Conservation (phyloP, 2,888 invertebrate species). For the Sminthurinus aureus region DNA sequence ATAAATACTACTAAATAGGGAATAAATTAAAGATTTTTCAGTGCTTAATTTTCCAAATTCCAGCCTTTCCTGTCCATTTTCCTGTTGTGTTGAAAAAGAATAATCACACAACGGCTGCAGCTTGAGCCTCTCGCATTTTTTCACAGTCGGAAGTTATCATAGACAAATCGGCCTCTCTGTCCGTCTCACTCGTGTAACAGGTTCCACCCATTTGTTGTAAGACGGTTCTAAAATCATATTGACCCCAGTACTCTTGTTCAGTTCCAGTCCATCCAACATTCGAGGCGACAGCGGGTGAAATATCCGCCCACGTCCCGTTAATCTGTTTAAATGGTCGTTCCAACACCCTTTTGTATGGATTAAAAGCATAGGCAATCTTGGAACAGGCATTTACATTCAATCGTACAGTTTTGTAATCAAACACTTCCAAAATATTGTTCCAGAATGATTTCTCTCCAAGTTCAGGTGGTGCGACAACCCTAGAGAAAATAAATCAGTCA, state of each 20-base stretch:
- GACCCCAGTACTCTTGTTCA: slow-evolving; percentile 14
- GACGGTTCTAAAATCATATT: slow-evolving; percentile 1
- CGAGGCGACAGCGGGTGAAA: background rate
- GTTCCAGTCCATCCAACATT: background rate
- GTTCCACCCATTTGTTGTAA: slow-evolving; percentile 3
- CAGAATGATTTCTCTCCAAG: background rate
- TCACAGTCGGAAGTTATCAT: no score
- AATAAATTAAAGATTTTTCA: no score
- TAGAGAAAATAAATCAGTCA: background rate
- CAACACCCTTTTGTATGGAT: slow-evolving; percentile 4
- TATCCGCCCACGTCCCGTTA: background rate
- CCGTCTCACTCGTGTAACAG: background rate
- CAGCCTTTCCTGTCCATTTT: no score
- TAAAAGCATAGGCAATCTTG: slow-evolving; percentile 14
- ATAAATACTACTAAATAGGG: no score
- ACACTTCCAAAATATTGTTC: slow-evolving; percentile 29
- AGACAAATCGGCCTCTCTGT: slow-evolving; percentile 6
- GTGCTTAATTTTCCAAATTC: no score
- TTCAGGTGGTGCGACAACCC: slow-evolving; percentile 14
- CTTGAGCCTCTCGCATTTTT: no score
- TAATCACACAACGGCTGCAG: no score
- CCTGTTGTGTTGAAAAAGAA: no score
- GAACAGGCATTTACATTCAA: slow-evolving; percentile 16
- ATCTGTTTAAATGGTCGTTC: slow-evolving; percentile 23
- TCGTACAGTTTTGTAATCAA: background rate